phyloP scores from a whole-genome alignment of 2,888 invertebrate species.

The Oasisia sp. region DNA sequence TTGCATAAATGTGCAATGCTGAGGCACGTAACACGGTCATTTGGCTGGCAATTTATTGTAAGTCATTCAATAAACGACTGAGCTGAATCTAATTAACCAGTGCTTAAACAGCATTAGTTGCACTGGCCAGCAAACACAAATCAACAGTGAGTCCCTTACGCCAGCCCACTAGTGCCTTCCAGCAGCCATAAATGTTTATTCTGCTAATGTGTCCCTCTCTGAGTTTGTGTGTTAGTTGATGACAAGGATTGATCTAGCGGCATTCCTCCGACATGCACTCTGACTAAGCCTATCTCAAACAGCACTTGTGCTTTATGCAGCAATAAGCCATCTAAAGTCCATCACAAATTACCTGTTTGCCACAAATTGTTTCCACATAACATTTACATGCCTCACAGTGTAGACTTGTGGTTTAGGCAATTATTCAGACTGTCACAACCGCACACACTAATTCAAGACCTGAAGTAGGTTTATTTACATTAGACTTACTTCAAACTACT shows the following conservation, averaged over 20 bases:
- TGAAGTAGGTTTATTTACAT: neutral
- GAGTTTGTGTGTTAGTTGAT: neutral
- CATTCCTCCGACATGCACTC: neutral
- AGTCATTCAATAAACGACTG: conserved; percentile 17
- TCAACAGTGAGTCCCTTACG: neutral
- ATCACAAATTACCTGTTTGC: conserved; percentile 5
- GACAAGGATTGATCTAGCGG: conserved; percentile 4
- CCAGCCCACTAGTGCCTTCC: neutral
- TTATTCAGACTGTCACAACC: neutral
- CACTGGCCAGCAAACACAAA: neutral
- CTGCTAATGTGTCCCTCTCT: conserved; percentile 17
- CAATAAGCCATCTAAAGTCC: neutral
- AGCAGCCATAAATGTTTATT: neutral
- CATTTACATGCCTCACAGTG: neutral
- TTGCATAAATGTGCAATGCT: conserved; percentile 17
- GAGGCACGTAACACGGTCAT: conserved; percentile 9
- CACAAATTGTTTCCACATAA: neutral
- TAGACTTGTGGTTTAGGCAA: neutral
- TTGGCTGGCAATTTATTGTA: conserved; percentile 17
- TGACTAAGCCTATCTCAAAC: neutral
- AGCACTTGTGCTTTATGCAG: neutral
- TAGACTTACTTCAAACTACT: neutral
- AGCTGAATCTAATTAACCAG: conserved; percentile 17
- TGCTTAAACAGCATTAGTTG: conserved; percentile 13
- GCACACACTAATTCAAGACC: neutral